These are phyloP conservation scores for Nothura maculosa DNA, from an alignment of 2,797 vertebrate genomes.

Conservation along the genomic window DNA sequence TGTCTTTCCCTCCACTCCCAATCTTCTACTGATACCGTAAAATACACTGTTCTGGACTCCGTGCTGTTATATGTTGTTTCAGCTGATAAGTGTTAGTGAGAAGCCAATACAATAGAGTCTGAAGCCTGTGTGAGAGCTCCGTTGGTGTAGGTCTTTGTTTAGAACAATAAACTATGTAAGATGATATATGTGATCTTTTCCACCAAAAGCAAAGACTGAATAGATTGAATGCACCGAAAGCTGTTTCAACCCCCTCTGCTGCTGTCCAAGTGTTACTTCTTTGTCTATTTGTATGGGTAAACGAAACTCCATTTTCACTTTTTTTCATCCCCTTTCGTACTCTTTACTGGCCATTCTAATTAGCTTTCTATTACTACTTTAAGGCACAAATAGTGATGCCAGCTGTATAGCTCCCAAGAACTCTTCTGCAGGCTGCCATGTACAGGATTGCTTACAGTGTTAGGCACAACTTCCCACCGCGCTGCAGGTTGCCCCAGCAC, in stretches of 20 bases:
- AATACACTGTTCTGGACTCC: not conserved
- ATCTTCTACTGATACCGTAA: slow-evolving; percentile 25
- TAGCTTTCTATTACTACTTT: slow-evolving; percentile 39
- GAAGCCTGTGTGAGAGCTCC: slow-evolving; percentile 37
- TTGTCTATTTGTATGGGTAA: slow-evolving; percentile 34
- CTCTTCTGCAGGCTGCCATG: not conserved
- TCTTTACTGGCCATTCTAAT: slow-evolving; percentile 40
- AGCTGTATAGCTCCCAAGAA: not conserved
- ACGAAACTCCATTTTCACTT: not conserved
- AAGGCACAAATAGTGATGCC: not conserved
- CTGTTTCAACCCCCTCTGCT: slow-evolving; percentile 37
- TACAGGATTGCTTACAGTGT: not conserved
- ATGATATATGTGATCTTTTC: slow-evolving; percentile 45
- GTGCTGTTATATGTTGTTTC: slow-evolving; percentile 35
- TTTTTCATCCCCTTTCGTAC: slow-evolving; percentile 6
- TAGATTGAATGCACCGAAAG: slow-evolving; percentile 9
- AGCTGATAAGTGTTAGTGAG: slow-evolving; percentile 52
- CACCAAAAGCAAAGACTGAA: not conserved
- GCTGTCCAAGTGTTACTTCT: slow-evolving; percentile 35
- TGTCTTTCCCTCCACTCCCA: not conserved
- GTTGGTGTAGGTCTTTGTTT: slow-evolving; percentile 31
- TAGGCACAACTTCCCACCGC: not conserved
- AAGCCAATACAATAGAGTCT: slow-evolving; percentile 27
- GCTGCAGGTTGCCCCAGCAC: not conserved
- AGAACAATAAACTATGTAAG: slow-evolving; percentile 39